Evolutionary conservation across 2,113 vertebrate species (phyloP).

Genomic region (Jaculus jaculus): DNA sequence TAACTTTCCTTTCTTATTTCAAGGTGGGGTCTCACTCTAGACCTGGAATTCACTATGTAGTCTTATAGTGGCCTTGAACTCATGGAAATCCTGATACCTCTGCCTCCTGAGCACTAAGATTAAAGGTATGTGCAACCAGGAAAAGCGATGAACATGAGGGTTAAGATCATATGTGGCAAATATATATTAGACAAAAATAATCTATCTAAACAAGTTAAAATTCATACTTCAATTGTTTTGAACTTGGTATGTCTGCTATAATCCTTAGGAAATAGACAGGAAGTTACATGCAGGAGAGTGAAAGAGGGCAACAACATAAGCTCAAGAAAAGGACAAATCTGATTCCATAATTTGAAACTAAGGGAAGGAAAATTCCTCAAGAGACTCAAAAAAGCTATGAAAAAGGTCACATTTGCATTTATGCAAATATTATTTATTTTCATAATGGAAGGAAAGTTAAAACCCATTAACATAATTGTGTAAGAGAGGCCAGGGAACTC

Average conservation of each 20-base stretch:
- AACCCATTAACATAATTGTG: neutral
- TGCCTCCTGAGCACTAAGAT: neutral
- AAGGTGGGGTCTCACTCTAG: too few species aligned
- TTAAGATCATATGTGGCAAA: neutral
- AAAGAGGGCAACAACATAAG: neutral
- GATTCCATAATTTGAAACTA: neutral
- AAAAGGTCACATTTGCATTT: neutral
- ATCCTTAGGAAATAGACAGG: neutral
- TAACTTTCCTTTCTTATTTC: neutral
- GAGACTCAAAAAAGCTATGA: neutral
- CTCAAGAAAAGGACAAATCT: neutral
- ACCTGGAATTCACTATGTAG: too few species aligned
- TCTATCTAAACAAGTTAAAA: neutral
- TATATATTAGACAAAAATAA: neutral
- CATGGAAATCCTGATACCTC: too few species aligned
- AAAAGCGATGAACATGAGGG: neutral
- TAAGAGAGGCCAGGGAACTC: neutral
- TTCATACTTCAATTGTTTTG: neutral
- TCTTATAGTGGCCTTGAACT: too few species aligned
- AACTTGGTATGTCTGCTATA: neutral
- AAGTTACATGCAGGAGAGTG: neutral
- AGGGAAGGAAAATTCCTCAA: neutral
- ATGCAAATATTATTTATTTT: constrained; percentile 6
- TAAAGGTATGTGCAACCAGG: neutral
- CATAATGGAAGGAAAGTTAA: neutral